These are phyloP conservation scores for Trichechus manatus DNA, from an alignment of 2,113 vertebrate genomes.

Conservation along the genomic window DNA sequence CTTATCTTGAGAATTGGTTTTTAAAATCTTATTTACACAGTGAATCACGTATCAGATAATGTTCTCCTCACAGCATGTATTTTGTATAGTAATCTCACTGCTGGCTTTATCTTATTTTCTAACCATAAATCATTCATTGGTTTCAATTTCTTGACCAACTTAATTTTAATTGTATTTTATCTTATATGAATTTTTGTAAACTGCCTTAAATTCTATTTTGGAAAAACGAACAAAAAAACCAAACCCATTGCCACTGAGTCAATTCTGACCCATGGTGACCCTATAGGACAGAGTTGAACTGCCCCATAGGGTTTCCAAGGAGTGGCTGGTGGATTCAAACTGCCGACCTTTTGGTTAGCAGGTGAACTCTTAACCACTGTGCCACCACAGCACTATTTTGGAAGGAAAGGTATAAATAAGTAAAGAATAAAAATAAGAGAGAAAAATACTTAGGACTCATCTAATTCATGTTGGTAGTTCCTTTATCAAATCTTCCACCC, in stretches of 20 bases:
- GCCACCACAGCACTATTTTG: background rate
- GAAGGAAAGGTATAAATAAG: background rate
- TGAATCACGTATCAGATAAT: background rate
- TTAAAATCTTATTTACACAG: slow-evolving; percentile 19
- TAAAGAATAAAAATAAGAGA: background rate
- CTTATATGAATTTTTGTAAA: slow-evolving; percentile 27
- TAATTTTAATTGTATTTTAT: slow-evolving; percentile 34
- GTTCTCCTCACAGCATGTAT: background rate
- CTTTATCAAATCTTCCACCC: background rate
- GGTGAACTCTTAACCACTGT: too few relatives aligned
- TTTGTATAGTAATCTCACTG: background rate
- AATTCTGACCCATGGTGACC: too few relatives aligned
- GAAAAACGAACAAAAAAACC: too few relatives aligned
- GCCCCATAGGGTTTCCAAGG: too few relatives aligned
- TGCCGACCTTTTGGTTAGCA: too few relatives aligned
- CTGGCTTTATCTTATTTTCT: slow-evolving; percentile 45
- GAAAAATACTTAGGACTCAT: background rate
- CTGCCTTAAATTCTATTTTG: slow-evolving; percentile 16
- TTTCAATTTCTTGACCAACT: slow-evolving; percentile 25
- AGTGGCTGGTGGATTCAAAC: too few relatives aligned
- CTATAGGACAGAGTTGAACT: too few relatives aligned
- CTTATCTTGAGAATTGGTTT: background rate
- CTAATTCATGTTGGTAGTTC: background rate
- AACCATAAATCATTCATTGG: slow-evolving; percentile 12
- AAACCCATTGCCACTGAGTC: too few relatives aligned